phyloP scores from a whole-genome alignment of 2,113 vertebrate genomes.

The Canis aureus region DNA sequence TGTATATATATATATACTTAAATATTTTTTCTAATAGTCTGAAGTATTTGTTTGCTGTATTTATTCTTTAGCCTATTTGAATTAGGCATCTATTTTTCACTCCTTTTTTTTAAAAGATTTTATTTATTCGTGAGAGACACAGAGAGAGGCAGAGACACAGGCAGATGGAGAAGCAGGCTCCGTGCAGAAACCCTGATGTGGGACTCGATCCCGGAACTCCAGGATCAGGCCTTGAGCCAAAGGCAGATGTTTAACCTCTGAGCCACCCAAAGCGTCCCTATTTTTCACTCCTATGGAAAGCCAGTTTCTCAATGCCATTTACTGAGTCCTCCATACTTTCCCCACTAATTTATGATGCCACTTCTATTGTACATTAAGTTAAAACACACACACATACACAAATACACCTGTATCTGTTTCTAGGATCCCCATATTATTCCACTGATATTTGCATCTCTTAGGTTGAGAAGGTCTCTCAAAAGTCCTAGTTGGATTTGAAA shows the following conservation, averaged over 20 bases:
- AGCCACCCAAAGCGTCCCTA: not conserved
- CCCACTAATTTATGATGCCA: not conserved
- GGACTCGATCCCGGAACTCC: no score
- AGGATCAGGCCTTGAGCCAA: no score
- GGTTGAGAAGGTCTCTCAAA: not conserved
- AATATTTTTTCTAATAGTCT: slow-evolving; percentile 6
- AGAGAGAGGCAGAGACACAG: no score
- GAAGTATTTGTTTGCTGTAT: not conserved
- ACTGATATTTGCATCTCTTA: slow-evolving; percentile 1
- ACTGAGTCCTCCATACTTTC: not conserved
- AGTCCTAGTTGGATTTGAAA: not conserved
- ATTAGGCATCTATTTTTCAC: slow-evolving; percentile 7
- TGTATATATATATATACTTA: not conserved
- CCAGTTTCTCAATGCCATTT: not conserved
- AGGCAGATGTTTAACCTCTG: no score
- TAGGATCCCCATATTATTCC: not conserved
- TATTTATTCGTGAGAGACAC: no score
- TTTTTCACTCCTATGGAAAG: slow-evolving; percentile 20
- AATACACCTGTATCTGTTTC: not conserved
- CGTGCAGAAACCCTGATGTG: no score
- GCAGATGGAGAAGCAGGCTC: no score
- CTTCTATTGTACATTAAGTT: not conserved
- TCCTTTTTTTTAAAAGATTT: not conserved
- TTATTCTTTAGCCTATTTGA: slow-evolving; percentile 8
- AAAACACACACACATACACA: not conserved